Percentiles rank a stretch among this genome's conserved stretches.
phyloP scores from a whole-genome alignment of 2,888 invertebrate species.

The Fabriciana adippe region DNA sequence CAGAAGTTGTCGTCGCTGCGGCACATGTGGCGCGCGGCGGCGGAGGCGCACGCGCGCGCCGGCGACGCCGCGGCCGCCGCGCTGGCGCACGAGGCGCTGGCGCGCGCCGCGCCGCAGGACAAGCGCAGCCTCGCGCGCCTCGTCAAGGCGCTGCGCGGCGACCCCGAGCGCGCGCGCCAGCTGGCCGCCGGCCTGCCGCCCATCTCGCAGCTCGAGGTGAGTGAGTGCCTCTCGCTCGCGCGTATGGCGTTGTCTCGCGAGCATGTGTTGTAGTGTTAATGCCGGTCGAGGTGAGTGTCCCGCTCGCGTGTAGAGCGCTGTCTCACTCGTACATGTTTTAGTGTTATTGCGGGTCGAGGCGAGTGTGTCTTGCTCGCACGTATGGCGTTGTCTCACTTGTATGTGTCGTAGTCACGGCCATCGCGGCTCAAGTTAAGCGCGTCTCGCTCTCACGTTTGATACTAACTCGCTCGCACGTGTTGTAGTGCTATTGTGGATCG shows the following conservation, averaged over 20 bases:
- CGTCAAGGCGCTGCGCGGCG: conserved; percentile 94
- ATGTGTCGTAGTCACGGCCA: too few relatives aligned
- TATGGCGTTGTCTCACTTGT: too few relatives aligned
- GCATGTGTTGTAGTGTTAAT: too few relatives aligned
- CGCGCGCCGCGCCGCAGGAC: conserved; percentile 89
- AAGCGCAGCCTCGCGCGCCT: conserved; percentile 91
- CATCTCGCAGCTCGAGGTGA: conserved; percentile 60
- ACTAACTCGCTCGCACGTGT: too few relatives aligned
- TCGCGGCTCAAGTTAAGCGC: too few relatives aligned
- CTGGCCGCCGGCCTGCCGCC: conserved; percentile 72
- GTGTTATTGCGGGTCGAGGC: too few relatives aligned
- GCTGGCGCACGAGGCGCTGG: conserved; percentile 86
- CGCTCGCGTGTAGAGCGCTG: too few relatives aligned
- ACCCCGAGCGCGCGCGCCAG: conserved; percentile 89
- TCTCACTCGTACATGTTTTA: too few relatives aligned
- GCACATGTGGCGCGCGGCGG: conserved; percentile 93
- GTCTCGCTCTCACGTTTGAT: too few relatives aligned
- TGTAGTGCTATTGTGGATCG: too few relatives aligned
- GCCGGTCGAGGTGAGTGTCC: too few relatives aligned
- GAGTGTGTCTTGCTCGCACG: too few relatives aligned
- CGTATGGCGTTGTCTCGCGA: neutral
- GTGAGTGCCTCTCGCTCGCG: neutral
- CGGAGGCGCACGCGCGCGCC: conserved; percentile 90
- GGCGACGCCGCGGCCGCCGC: conserved; percentile 89
- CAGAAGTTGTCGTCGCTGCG: conserved; percentile 81